phyloP scores from a whole-genome alignment of 2,797 vertebrate species.

The Zonotrichia albicollis region DNA sequence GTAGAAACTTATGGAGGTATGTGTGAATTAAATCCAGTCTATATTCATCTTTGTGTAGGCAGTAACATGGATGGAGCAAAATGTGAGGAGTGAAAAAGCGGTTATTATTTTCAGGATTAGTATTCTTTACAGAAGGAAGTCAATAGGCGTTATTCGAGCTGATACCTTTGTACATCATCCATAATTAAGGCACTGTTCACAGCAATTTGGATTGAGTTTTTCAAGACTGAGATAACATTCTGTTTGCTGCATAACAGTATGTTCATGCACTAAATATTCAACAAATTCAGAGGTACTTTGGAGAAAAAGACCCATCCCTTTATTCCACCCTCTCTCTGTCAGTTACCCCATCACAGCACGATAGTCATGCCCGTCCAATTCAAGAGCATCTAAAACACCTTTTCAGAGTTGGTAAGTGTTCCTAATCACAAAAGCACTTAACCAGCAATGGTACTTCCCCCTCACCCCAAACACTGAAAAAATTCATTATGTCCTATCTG shows the following conservation, averaged over 20 bases:
- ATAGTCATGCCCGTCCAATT: neutral
- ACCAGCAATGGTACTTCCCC: neutral
- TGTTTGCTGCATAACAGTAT: neutral
- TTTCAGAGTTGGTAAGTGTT: neutral
- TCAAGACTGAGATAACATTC: neutral
- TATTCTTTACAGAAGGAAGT: neutral
- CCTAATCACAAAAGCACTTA: neutral
- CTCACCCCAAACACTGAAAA: neutral
- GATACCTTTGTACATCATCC: neutral
- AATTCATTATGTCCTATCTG: neutral
- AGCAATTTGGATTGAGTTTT: neutral
- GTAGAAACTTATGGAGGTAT: fast-evolving
- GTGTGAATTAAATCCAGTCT: neutral
- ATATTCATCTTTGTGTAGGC: neutral
- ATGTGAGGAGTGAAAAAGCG: fast-evolving
- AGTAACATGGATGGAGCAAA: neutral
- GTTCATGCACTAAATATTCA: neutral
- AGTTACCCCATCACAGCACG: neutral
- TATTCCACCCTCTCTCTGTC: neutral
- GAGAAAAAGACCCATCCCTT: fast-evolving
- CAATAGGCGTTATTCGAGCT: neutral
- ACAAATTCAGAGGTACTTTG: neutral
- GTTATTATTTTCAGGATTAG: neutral
- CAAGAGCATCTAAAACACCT: neutral
- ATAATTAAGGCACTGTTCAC: neutral